A percentile compares a stretch with the other conserved stretches of the same genome.
Evolutionary conservation across 2,113 vertebrate species (phyloP).

Genomic region (Corvus cornix): DNA sequence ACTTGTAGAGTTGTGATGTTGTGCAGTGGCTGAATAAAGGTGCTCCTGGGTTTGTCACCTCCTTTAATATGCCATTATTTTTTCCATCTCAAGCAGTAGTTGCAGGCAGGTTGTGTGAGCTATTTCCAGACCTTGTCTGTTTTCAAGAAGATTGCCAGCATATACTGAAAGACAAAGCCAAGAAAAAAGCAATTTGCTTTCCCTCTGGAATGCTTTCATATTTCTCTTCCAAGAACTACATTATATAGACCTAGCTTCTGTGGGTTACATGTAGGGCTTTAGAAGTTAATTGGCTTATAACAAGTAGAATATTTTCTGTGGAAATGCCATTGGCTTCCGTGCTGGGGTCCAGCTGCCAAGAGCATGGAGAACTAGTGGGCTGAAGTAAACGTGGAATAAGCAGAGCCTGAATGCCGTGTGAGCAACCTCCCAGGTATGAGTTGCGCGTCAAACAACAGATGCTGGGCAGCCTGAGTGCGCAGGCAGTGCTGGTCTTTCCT

Average conservation of each 20-base stretch:
- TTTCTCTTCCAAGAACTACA: background rate
- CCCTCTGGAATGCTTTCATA: background rate
- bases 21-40: background rate
- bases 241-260: background rate
- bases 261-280: background rate
- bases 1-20: background rate
- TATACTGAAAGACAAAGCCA: background rate
- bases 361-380: background rate
- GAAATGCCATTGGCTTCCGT: background rate
- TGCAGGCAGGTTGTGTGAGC: background rate
- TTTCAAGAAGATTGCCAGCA: background rate
- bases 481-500: background rate
- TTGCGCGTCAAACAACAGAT: background rate
- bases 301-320: background rate
- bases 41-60: background rate
- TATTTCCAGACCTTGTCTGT: background rate
- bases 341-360: background rate
- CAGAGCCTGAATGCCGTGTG: background rate
- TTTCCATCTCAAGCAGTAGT: background rate
- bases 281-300: background rate
- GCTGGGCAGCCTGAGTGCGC: fast-evolving
- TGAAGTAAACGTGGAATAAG: background rate
- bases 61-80: background rate
- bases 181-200: background rate
- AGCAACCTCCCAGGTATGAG: background rate